Percentiles rank a stretch among this genome's conserved stretches.
Conservation (phyloP, 2,113 vertebrate species). For the Hypomesus transpacificus region DNA sequence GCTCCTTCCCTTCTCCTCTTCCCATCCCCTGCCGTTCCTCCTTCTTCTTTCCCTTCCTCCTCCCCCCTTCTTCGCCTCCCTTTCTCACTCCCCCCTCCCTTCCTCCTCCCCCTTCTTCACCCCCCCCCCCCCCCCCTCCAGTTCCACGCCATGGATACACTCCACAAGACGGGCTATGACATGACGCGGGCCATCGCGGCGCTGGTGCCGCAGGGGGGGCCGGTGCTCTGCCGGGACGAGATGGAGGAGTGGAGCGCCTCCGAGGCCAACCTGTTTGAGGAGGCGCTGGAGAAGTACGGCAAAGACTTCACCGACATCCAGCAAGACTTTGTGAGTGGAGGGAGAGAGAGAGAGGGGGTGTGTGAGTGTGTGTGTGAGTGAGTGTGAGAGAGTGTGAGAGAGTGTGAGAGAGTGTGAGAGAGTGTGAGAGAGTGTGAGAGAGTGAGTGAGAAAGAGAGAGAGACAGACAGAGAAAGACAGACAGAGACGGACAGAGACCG, state of each 20-base stretch:
- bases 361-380: too few relatives aligned
- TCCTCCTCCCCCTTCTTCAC: background rate
- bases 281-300: constrained; percentile 96
- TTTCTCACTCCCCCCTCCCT: background rate
- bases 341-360: background rate
- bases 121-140: constrained; percentile 35
- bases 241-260: constrained; percentile 99
- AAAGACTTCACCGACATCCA: constrained; percentile 99
- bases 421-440: too few relatives aligned
- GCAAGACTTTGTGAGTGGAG: constrained; percentile 92
- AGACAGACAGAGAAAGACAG: too few relatives aligned
- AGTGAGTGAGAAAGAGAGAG: too few relatives aligned
- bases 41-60: background rate
- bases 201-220: constrained; percentile 97
- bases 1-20: too few relatives aligned
- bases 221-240: constrained; percentile 93
- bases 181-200: constrained; percentile 94
- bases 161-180: constrained; percentile 90
- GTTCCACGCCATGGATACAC: constrained; percentile 99
- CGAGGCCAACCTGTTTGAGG: constrained; percentile 95
- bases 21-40: too few relatives aligned
- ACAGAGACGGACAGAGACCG: too few relatives aligned
- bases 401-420: too few relatives aligned
- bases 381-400: too few relatives aligned
- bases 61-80: background rate